phyloP scores from a whole-genome alignment of 2,797 vertebrate genomes.

The Mormyrus hasselquistii region DNA sequence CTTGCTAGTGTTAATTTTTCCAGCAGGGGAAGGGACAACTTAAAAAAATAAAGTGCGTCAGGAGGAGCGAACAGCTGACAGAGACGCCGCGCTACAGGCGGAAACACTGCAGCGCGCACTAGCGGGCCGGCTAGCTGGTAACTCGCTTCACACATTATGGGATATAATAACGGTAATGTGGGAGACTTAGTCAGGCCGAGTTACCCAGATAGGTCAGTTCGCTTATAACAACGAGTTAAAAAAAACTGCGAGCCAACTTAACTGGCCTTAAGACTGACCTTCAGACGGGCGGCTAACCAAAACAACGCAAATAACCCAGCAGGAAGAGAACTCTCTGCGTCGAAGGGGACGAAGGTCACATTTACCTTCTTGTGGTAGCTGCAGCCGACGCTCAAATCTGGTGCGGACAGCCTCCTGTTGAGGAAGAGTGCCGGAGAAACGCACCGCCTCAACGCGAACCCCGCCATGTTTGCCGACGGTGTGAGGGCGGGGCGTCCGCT shows the following conservation, averaged over 20 bases:
- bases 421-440: slow-evolving; percentile 49
- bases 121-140: neutral
- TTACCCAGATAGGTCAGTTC: neutral
- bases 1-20: neutral
- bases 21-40: neutral
- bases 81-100: neutral
- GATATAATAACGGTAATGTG: neutral
- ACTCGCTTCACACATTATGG: neutral
- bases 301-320: neutral
- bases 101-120: neutral
- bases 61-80: neutral
- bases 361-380: slow-evolving; percentile 66
- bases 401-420: slow-evolving; percentile 50
- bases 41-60: neutral
- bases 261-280: neutral
- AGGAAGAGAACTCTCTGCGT: neutral
- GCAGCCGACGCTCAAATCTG: slow-evolving; percentile 49
- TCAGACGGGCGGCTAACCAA: neutral
- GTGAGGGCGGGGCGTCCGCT: neutral
- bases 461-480: slow-evolving; percentile 48
- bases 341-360: neutral
- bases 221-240: neutral
- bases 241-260: neutral
- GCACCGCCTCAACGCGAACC: slow-evolving; percentile 42
- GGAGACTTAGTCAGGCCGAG: neutral